Conservation (phyloP, 2,113 vertebrate genomes). For the Beaufortia kweichowensis region DNA sequence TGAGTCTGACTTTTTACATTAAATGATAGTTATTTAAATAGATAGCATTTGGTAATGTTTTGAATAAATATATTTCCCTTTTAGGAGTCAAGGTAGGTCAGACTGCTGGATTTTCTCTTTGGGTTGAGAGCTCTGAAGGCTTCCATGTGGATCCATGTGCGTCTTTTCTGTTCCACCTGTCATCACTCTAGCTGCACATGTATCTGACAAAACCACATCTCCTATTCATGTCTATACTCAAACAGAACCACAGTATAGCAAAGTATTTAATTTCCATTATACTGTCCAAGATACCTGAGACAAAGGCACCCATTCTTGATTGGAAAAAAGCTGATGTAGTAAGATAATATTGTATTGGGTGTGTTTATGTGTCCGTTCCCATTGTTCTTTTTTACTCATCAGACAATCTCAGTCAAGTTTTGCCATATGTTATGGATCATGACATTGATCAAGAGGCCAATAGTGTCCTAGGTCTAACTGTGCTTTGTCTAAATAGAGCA, state of each 20-base stretch:
- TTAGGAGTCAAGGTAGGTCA: conserved; percentile 44
- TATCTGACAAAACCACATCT: conserved; percentile 43
- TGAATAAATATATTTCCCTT: conserved; percentile 13
- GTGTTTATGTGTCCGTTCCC: conserved; percentile 33
- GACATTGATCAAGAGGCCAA: conserved; percentile 34
- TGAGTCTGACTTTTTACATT: conserved; percentile 1
- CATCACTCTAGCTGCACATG: conserved; percentile 46
- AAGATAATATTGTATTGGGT: conserved; percentile 42
- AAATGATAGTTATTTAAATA: background rate
- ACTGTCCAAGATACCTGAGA: conserved; percentile 52
- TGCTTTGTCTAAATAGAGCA: background rate
- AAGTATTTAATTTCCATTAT: conserved; percentile 49
- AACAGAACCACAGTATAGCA: conserved; percentile 46
- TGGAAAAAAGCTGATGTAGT: conserved; percentile 50
- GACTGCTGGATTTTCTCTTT: conserved; percentile 33
- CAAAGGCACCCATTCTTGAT: conserved; percentile 34
- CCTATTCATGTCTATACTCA: conserved; percentile 42
- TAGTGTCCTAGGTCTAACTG: conserved; percentile 3
- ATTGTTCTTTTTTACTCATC: conserved; percentile 17
- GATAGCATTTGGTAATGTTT: conserved; percentile 1
- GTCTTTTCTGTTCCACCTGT: conserved; percentile 51
- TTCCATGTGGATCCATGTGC: conserved; percentile 48
- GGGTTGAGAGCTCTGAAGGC: conserved; percentile 48
- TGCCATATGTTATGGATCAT: conserved; percentile 56
- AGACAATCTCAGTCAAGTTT: background rate